phyloP scores from a whole-genome alignment of 1,140 invertebrate genomes.

The Hycleus phaleratus region DNA sequence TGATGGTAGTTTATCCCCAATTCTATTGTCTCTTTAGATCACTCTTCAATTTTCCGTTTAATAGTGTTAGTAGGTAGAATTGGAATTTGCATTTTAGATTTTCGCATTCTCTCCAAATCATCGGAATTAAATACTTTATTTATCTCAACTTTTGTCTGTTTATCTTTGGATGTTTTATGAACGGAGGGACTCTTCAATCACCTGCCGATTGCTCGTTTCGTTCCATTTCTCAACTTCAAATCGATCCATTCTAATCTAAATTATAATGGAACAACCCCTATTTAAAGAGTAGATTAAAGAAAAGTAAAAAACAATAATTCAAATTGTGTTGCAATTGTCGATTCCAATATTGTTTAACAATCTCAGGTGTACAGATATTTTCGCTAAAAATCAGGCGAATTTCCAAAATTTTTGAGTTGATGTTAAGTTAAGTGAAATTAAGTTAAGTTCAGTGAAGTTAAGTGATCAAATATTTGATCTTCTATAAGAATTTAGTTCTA shows the following conservation, averaged over 20 bases:
- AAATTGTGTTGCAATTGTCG: neutral
- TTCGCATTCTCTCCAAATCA: conserved; percentile 20
- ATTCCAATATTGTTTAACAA: conserved; percentile 20
- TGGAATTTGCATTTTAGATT: conserved; percentile 41
- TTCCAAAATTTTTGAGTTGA: conserved; percentile 5
- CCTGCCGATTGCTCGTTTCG: conserved; percentile 21
- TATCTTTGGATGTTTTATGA: conserved; percentile 27
- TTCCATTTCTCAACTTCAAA: neutral
- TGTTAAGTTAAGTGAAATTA: conserved; percentile 18
- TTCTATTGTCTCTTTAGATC: neutral
- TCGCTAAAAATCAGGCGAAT: neutral
- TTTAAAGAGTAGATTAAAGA: too few species aligned
- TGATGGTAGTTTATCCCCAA: neutral
- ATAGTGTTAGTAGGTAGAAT: conserved; percentile 24
- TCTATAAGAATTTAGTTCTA: too few species aligned
- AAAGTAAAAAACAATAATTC: too few species aligned
- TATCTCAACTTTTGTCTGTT: conserved; percentile 29
- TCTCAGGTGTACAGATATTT: conserved; percentile 1
- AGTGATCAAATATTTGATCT: too few species aligned
- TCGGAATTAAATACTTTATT: conserved; percentile 39
- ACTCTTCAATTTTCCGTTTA: conserved; percentile 2
- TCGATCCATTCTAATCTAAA: neutral
- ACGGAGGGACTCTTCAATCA: conserved; percentile 24
- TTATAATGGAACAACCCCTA: neutral
- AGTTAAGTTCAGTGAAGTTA: neutral